Percentiles rank a stretch among this genome's conserved stretches.
Evolutionary conservation across 2,113 vertebrate species (phyloP).

Genomic region (Stigmatopora argus): DNA sequence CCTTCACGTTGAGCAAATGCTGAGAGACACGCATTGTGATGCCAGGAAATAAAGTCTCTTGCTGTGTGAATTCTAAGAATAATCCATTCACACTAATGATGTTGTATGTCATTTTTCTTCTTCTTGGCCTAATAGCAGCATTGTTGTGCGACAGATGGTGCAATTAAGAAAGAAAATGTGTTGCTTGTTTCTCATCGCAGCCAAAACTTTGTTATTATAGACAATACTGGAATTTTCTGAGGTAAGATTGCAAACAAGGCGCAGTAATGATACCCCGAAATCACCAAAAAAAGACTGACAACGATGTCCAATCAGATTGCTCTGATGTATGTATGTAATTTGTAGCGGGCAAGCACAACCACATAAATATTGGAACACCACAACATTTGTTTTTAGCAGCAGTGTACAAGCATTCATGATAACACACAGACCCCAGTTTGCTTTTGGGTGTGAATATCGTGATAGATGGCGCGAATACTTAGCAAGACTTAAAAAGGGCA

Average conservation of each 20-base stretch:
- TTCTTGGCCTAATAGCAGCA: background rate
- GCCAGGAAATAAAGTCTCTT: background rate
- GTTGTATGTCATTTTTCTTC: background rate
- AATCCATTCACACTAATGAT: background rate
- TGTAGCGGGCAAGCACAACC: background rate
- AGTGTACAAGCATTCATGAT: no score
- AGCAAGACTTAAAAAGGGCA: background rate
- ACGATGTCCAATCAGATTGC: background rate
- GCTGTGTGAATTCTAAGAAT: background rate
- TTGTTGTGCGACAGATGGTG: constrained; percentile 1
- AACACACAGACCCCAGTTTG: no score
- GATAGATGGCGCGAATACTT: no score
- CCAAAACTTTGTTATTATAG: background rate
- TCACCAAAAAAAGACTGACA: background rate
- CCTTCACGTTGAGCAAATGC: background rate
- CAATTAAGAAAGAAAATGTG: constrained; percentile 3
- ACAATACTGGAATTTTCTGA: background rate
- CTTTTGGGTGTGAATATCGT: no score
- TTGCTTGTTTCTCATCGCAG: background rate
- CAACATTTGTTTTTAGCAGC: no score
- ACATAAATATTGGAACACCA: background rate
- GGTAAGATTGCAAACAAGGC: background rate
- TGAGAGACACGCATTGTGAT: background rate
- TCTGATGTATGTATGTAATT: background rate
- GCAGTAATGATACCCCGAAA: background rate